phyloP scores from a whole-genome alignment of 2,888 invertebrate species.

The Heliothis peltigera region DNA sequence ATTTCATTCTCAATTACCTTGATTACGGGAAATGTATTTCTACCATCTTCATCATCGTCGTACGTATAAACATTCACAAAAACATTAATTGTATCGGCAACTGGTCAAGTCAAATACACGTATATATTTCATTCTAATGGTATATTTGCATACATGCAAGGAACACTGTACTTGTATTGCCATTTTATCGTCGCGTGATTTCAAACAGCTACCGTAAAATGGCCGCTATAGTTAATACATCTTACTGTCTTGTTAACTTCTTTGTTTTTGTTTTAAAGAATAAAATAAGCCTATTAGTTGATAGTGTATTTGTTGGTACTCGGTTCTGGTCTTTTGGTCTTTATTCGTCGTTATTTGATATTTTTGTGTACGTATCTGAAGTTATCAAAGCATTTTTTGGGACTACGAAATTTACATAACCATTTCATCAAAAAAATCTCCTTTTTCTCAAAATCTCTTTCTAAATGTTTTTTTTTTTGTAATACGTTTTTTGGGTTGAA shows the following conservation, averaged over 20 bases:
- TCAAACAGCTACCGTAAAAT: conserved; percentile 61
- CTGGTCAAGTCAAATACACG: conserved; percentile 24
- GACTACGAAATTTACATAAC: too few species aligned
- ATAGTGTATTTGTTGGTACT: background rate
- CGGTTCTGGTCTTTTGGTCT: background rate
- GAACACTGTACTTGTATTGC: conserved; percentile 27
- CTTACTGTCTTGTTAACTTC: conserved; percentile 27
- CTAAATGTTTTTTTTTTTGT: too few species aligned
- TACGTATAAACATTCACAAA: conserved; percentile 34
- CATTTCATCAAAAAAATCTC: too few species aligned
- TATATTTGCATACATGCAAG: conserved; percentile 58
- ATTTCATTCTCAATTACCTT: conserved; percentile 9
- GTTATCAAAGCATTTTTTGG: too few species aligned
- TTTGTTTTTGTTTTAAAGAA: conserved; percentile 4
- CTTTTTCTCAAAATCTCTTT: too few species aligned
- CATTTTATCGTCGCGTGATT: conserved; percentile 69
- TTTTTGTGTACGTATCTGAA: too few species aligned
- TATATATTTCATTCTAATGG: conserved; percentile 52
- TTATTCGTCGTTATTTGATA: background rate
- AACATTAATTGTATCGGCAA: conserved; percentile 43
- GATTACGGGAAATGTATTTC: conserved; percentile 10
- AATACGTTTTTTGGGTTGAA: too few species aligned
- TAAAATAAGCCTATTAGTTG: conserved; percentile 16
- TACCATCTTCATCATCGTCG: conserved; percentile 22
- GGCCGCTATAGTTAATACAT: conserved; percentile 27